A percentile compares a stretch with the other conserved stretches of the same genome.
Conservation (phyloP, 2,888 invertebrate species). For the Lepidocyrtinus sp. region DNA sequence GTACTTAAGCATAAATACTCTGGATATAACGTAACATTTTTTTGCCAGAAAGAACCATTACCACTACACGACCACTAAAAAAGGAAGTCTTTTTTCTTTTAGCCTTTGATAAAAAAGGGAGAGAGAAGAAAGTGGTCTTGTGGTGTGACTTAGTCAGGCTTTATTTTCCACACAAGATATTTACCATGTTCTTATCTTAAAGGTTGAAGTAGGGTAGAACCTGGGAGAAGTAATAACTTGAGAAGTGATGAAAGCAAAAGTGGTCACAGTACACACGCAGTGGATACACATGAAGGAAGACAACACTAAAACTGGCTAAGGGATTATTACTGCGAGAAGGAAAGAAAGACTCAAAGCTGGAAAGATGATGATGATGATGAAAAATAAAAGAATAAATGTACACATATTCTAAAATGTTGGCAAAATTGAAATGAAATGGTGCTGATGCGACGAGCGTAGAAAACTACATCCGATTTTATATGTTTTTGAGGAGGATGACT, state of each 20-base stretch:
- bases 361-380: slow-evolving; percentile 19
- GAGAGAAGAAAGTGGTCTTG: slow-evolving; percentile 52
- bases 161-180: slow-evolving; percentile 58
- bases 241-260: slow-evolving; percentile 58
- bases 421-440: slow-evolving; percentile 56
- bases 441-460: slow-evolving; percentile 6
- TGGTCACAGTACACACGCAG: slow-evolving; percentile 42
- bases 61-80: slow-evolving; percentile 55
- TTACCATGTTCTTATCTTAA: slow-evolving; percentile 50
- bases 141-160: slow-evolving; percentile 61
- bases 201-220: slow-evolving; percentile 37
- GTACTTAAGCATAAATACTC: slow-evolving; percentile 15
- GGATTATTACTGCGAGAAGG: slow-evolving; percentile 42
- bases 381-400: slow-evolving; percentile 44
- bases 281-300: slow-evolving; percentile 4
- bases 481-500: background rate
- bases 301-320: slow-evolving; percentile 34
- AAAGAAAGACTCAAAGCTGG: background rate
- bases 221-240: slow-evolving; percentile 52
- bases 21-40: background rate
- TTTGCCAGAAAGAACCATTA: slow-evolving; percentile 52
- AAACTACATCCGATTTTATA: background rate
- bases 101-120: slow-evolving; percentile 53
- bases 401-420: slow-evolving; percentile 40
- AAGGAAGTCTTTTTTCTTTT: slow-evolving; percentile 48